Evolutionary conservation across 2,113 vertebrate species (phyloP).

Genomic region (Peromyscus californicus): DNA sequence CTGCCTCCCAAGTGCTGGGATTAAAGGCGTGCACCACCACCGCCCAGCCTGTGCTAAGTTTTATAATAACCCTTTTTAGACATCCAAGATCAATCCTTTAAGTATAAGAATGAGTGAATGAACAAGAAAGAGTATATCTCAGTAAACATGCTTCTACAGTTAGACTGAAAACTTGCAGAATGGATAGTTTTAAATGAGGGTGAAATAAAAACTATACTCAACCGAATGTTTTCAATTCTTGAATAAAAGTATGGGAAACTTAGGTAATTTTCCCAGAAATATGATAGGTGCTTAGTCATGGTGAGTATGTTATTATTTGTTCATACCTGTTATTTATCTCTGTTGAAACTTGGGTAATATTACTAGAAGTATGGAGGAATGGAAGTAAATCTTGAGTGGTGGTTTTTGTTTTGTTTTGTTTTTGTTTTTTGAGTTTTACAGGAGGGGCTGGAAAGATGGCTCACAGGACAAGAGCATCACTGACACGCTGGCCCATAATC

Average conservation of each 20-base stretch:
- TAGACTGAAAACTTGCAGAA: conserved; percentile 42
- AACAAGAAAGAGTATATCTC: neutral
- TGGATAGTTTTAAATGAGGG: neutral
- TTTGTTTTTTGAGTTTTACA: neutral
- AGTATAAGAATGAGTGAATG: neutral
- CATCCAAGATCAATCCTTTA: neutral
- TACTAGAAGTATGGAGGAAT: conserved; percentile 12
- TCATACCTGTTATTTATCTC: neutral
- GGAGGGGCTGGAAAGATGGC: neutral
- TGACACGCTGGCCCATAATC: neutral
- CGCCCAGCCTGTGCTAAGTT: neutral
- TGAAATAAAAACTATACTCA: conserved; percentile 23
- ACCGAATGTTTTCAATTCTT: conserved; percentile 11
- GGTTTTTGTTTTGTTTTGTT: neutral
- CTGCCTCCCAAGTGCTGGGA: too few relatives aligned
- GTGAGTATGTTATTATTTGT: neutral
- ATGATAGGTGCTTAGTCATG: neutral
- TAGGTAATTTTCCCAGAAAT: conserved; percentile 56
- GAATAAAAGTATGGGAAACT: conserved; percentile 59
- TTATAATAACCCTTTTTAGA: neutral
- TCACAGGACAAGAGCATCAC: neutral
- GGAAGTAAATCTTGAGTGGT: conserved; percentile 36
- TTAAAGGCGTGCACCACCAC: too few relatives aligned
- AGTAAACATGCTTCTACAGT: neutral
- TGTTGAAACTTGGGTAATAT: conserved; percentile 53